Evolutionary conservation across 2,888 invertebrate genomes (phyloP), one percentile per base, ranked within the genome.

Genomic region (Himalopsyche anomala): DNA sequence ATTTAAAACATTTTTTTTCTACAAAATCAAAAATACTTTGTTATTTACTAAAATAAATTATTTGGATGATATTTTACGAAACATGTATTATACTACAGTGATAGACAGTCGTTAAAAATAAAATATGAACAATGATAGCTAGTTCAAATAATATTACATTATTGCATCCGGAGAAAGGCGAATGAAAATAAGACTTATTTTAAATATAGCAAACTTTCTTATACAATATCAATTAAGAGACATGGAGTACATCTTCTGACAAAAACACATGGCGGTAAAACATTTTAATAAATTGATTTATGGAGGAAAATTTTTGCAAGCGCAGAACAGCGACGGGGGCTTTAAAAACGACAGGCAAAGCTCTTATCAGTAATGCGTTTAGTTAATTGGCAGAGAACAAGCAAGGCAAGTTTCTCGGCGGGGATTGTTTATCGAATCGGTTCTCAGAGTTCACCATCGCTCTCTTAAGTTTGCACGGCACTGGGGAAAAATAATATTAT

Each of bases 341-440:
- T 74, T 74, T 36, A 74, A 74, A 74, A 74, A 19, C 74, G 74
- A 74, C 74, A 74, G 74, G 38, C 19, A 74, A 74, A 36, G 74
- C 74, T 74, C 38, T 74, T 74, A 74, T 74, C 74, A 74, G 74
- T 74, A 74, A 74, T 38, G 74, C 74, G 74, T 74, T 74, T 74
- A 74, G 74, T 74, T 74, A 74, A 74, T 74, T 74, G 74, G 74
- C 36, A 36, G 11, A 74, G 36, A 74, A 74, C 74, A 74, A 74
- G 38, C 74, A 74, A 19, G 74, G 36, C 74, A 74, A 74, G 74
- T 74, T 36, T 15, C 36, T 36, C 74, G 28, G 19, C 12, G 74
- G 38, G 12, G 36, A 38, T 36, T 74, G 74, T 74, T 36, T 36
- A 36, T n/a, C 62, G 62, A 62, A 62, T 11, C 28, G 62, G 28